phyloP scores from a whole-genome alignment of 2,113 vertebrate species.

The Argyrosomus japonicus region DNA sequence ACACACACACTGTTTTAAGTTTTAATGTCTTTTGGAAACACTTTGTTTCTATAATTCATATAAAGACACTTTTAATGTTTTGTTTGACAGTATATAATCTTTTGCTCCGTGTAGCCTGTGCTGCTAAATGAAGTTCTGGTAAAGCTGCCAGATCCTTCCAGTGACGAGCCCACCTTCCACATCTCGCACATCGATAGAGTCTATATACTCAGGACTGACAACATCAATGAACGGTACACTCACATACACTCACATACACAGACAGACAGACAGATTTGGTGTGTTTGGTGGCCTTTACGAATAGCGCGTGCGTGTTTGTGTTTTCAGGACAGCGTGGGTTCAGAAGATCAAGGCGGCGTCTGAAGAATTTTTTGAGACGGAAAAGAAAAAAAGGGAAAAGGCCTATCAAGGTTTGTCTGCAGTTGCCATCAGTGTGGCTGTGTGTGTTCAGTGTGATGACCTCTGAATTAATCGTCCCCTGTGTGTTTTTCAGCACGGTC shows the following conservation, averaged over 20 bases:
- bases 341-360: constrained; percentile 97
- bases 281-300: not conserved
- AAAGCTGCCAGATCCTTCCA: constrained; percentile 94
- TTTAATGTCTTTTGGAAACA: not conserved
- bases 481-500: constrained; percentile 87
- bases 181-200: constrained; percentile 97
- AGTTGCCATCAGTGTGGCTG: not conserved
- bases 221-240: constrained; percentile 93
- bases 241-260: not conserved
- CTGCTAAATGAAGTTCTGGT: constrained; percentile 97
- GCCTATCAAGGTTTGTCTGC: constrained; percentile 90
- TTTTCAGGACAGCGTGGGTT: constrained; percentile 93
- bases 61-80: not conserved
- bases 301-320: constrained; percentile 18
- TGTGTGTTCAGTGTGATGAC: not conserved
- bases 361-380: constrained; percentile 93
- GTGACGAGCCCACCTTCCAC: constrained; percentile 95
- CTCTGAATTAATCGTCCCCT: not conserved
- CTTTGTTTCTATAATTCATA: not conserved
- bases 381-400: constrained; percentile 94
- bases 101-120: constrained; percentile 86
- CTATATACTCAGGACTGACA: constrained; percentile 93
- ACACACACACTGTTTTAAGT: not conserved
- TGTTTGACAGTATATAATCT: not conserved
- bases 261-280: not conserved